A percentile compares a stretch with the other conserved stretches of the same genome.
phyloP scores from a whole-genome alignment of 2,888 invertebrate species.

The Acleris literana region DNA sequence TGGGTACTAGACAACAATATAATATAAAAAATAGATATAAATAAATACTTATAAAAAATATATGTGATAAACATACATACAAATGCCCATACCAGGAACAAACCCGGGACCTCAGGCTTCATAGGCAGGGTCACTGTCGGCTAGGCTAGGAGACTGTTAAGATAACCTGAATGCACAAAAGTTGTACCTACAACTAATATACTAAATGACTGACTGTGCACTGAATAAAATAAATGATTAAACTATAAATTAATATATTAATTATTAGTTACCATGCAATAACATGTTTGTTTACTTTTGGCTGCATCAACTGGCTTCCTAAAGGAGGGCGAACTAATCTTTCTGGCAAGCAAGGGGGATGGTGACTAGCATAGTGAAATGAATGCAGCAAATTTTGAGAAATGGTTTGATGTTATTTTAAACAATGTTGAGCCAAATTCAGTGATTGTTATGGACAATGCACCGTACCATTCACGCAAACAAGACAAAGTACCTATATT shows the following conservation, averaged over 20 bases:
- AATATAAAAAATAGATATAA: no score
- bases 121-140: no score
- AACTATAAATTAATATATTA: no score
- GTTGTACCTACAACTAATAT: no score
- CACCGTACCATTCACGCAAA: constrained; percentile 8
- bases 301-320: neutral
- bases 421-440: constrained; percentile 8
- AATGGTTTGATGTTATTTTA: constrained; percentile 10
- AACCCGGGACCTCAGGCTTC: no score
- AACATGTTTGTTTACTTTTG: neutral
- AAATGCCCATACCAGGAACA: no score
- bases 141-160: no score
- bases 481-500: constrained; percentile 4
- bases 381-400: constrained; percentile 6
- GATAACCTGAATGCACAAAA: no score
- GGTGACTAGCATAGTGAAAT: constrained; percentile 11
- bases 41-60: no score
- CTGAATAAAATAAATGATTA: no score
- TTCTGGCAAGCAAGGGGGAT: constrained; percentile 11
- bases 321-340: neutral
- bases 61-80: no score
- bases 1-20: neutral
- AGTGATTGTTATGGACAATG: neutral
- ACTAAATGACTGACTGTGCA: no score
- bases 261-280: neutral